Evolutionary conservation across 2,113 vertebrate species (phyloP).

Genomic region (Zosterops hypoxanthus): DNA sequence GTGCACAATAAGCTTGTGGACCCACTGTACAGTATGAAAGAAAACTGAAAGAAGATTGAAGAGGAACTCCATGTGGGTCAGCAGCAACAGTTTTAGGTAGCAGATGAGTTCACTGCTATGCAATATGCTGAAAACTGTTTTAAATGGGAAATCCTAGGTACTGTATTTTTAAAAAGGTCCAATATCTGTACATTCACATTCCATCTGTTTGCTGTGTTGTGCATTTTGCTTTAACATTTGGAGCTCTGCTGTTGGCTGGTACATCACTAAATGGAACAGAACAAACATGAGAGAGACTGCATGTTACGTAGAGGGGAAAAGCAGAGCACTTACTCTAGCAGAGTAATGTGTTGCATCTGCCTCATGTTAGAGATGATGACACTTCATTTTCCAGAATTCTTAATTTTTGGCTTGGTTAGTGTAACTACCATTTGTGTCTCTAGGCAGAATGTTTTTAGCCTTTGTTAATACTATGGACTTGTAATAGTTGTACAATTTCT

Average conservation of each 20-base stretch:
- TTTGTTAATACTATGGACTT: background rate
- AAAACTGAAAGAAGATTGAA: slow-evolving; percentile 75
- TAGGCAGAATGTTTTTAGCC: slow-evolving; percentile 23
- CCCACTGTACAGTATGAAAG: slow-evolving; percentile 85
- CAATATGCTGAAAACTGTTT: slow-evolving; percentile 66
- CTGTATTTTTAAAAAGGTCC: slow-evolving; percentile 67
- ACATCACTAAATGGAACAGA: background rate
- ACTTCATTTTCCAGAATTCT: background rate
- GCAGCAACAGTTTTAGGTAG: slow-evolving; percentile 62
- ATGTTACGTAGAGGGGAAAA: background rate
- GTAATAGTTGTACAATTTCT: slow-evolving; percentile 43
- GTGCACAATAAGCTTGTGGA: slow-evolving; percentile 88
- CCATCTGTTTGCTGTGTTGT: slow-evolving; percentile 55
- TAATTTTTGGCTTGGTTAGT: background rate
- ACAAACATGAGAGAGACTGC: background rate
- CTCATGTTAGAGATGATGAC: background rate
- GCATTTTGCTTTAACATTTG: background rate
- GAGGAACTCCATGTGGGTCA: slow-evolving; percentile 67
- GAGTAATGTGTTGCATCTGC: slow-evolving; percentile 7
- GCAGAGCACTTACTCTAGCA: background rate
- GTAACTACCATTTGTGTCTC: background rate
- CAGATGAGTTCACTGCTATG: slow-evolving; percentile 71
- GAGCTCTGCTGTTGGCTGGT: background rate
- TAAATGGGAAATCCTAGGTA: slow-evolving; percentile 65
- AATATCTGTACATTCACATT: slow-evolving; percentile 70